Percentiles rank a stretch among this genome's conserved stretches.
These are phyloP conservation scores for Ichneumoninae sp. DNA, from an alignment of 2,888 invertebrate species.

Conservation along the genomic window DNA sequence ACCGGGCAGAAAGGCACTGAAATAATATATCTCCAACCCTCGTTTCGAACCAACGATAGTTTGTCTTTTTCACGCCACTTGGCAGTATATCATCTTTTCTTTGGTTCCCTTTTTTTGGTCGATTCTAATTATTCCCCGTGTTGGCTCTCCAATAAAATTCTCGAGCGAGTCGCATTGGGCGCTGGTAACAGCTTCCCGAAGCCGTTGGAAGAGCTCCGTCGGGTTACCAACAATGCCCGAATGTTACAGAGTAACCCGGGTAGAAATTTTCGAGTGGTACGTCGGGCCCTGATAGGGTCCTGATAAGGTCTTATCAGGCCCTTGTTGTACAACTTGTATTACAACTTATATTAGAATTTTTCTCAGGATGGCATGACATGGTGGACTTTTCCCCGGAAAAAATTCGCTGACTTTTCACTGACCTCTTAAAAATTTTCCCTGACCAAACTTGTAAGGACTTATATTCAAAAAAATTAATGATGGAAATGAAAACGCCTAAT, in stretches of 20 bases:
- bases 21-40: slow-evolving; percentile 54
- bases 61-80: slow-evolving; percentile 63
- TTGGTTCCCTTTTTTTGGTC: slow-evolving; percentile 6
- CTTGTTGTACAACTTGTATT: no score
- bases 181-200: background rate
- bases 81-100: slow-evolving; percentile 55
- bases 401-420: no score
- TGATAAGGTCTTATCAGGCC: no score
- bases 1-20: slow-evolving; percentile 38
- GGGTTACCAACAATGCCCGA: background rate
- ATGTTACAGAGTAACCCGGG: background rate
- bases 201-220: background rate
- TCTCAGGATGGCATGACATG: no score
- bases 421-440: no score
- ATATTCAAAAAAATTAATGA: no score
- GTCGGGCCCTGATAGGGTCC: no score
- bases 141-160: slow-evolving; percentile 12
- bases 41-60: slow-evolving; percentile 47
- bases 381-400: no score
- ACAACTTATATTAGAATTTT: no score
- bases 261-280: no score
- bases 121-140: slow-evolving; percentile 34
- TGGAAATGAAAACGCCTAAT: no score
- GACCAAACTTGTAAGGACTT: no score
- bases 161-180: background rate